These are phyloP conservation scores for Eupeodes luniger DNA, from an alignment of 2,888 invertebrate species.

Conservation along the genomic window DNA sequence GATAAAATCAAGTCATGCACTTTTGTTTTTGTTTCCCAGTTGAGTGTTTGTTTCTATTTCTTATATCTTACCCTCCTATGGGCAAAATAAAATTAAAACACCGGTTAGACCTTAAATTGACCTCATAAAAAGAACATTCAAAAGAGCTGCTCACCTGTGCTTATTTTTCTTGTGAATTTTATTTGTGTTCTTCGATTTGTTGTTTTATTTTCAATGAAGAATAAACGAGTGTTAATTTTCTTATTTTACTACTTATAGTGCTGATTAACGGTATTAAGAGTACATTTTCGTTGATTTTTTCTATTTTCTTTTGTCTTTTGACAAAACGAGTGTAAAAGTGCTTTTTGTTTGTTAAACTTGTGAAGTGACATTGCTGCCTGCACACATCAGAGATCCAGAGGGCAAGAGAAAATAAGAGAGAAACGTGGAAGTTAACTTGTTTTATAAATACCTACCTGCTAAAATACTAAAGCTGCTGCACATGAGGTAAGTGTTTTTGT, in stretches of 20 bases:
- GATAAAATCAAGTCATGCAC: background rate
- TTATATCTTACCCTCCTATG: background rate
- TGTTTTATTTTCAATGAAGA: background rate
- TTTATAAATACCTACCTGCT: background rate
- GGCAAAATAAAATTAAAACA: background rate
- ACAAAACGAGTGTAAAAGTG: conserved; percentile 6
- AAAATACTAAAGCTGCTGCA: conserved; percentile 28
- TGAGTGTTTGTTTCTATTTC: background rate
- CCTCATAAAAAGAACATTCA: conserved; percentile 14
- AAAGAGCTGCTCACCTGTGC: conserved; percentile 57
- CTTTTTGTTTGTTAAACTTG: background rate
- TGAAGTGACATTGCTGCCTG: conserved; percentile 38
- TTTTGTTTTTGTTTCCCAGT: background rate
- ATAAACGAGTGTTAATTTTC: conserved; percentile 8
- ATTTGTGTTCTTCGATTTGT: background rate
- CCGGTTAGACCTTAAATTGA: conserved; percentile 59
- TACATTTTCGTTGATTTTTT: conserved; percentile 52
- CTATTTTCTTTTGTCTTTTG: conserved; percentile 26
- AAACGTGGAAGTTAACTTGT: conserved; percentile 23
- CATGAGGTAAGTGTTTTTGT: conserved; percentile 59
- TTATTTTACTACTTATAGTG: conserved; percentile 23
- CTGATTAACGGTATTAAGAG: conserved; percentile 49
- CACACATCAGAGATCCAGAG: background rate
- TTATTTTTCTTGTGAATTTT: conserved; percentile 29
- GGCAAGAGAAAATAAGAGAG: background rate